Percentiles rank a stretch among this genome's conserved stretches.
Conservation (phyloP, 1,140 invertebrate species). For the Leptopilina clavipes region DNA sequence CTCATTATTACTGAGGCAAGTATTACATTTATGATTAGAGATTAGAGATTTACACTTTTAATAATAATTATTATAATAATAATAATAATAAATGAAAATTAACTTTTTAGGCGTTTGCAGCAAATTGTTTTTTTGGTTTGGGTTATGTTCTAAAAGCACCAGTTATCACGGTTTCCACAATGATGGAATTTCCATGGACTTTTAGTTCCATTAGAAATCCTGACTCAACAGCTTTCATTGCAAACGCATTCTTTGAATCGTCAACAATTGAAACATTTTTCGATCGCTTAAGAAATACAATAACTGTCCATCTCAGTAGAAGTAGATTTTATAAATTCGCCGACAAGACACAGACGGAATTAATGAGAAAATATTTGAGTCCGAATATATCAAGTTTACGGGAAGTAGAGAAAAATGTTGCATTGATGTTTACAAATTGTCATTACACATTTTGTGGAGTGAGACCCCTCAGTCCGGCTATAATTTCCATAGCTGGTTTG, state of each 20-base stretch:
- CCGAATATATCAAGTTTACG: slow-evolving; percentile 64
- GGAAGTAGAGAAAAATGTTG: slow-evolving; percentile 71
- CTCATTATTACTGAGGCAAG: slow-evolving; percentile 50
- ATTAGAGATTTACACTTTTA: no score
- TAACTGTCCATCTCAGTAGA: slow-evolving; percentile 46
- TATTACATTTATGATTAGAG: no score
- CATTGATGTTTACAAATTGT: slow-evolving; percentile 76
- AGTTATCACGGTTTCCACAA: slow-evolving; percentile 76
- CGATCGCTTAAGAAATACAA: slow-evolving; percentile 76
- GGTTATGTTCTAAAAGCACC: slow-evolving; percentile 77
- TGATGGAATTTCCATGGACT: slow-evolving; percentile 78
- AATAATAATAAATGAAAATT: no score
- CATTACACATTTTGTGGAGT: slow-evolving; percentile 75
- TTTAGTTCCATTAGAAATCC: slow-evolving; percentile 79
- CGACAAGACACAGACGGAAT: slow-evolving; percentile 54
- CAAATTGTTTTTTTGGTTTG: slow-evolving; percentile 74
- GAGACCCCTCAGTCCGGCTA: slow-evolving; percentile 70
- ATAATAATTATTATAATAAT: no score
- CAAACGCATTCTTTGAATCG: slow-evolving; percentile 76
- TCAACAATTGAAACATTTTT: slow-evolving; percentile 77
- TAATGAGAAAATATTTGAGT: slow-evolving; percentile 69
- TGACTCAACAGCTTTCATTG: slow-evolving; percentile 77
- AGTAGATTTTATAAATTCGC: slow-evolving; percentile 52
- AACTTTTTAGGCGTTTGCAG: slow-evolving; percentile 58
- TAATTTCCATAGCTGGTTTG: slow-evolving; percentile 78